Base-by-base conservation (phyloP, 2,888 invertebrate species). In the Aricia artaxerxes region DNA sequence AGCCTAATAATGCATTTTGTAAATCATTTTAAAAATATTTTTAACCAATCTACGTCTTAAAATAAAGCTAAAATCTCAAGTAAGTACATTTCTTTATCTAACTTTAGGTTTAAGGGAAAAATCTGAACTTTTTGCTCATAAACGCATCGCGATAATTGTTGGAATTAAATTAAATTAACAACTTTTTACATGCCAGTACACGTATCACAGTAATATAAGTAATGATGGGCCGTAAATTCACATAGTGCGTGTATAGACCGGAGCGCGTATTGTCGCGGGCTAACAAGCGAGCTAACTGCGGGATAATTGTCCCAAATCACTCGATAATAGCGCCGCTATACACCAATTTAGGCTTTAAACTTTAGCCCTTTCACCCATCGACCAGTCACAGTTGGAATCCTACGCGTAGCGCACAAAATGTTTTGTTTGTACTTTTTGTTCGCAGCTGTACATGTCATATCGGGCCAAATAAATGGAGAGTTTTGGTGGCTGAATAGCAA, bases 401-500 rank as follows among this genome's bases (percentile, higher is more conserved):
- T 78, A 73, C 80, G 81, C 82, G 81, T 79, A 82, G 78, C 80
- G 61, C 80, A 77, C 79, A 87, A 82, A 82, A 92, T 92, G 92
- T 81, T 86, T 60, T 83, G 83, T 81, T 64, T 85, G 76, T 78
- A 89, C 24, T 81, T 89, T 72, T 84, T 81, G 11, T 78, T 89
- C 78, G 79, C 88, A 78, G 73, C 87, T 38, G 80, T 86, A 4
- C 87, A 87, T 84, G 82, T 85, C 40, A 86, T 85, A 69, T 81
- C 83, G 7, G 84, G 89, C 64, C 94, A 94, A 86, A 80, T 92
- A 38, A 88, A 90, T 78, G 93, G 93, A 60, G 90, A 91, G 82
- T 94, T 94, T 84, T 92, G 93, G 94, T 93, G 93, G 93, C 81
- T 93, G 24, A 88, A 92, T 80, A 85, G 89, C 57, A 89, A 92